Base-by-base conservation (phyloP, 2,113 vertebrate species). In the Xiphias gladius region DNA sequence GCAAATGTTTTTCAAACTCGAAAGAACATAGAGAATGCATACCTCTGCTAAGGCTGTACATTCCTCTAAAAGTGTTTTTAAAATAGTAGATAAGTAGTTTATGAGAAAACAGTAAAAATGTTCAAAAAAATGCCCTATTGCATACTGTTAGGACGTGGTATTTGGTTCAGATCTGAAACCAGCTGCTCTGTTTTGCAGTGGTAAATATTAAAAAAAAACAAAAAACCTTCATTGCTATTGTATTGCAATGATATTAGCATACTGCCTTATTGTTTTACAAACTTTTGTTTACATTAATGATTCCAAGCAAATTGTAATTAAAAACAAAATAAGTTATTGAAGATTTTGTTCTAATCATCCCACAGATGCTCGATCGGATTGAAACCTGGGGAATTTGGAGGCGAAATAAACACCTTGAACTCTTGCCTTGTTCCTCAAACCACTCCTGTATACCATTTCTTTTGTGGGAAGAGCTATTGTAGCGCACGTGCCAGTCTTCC, bases 1-100 rank as follows among this genome's bases (percentile, higher is more conserved):
- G 28, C 39, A 59, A 83, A 67, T 46, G 39, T 54, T 73, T 74
- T 79, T 65, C 8, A 69, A 48, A 30, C 16, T 39, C 8, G 20
- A 58, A 62, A 68, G 54, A 30, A 69, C 37, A 61, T 26, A 54
- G 46, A 61, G 32, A 65, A 54, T 16, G 10, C 35, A 52, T 5
- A 24, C 13, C 19, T 65, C 73, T 50, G 32, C 55, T 17, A 70
- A 46, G 17, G 48, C 48, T 54, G 61, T 16, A 13, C 13, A 54
- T 2, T 41, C 46, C 48, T 67, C 5, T 32, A 50, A 17, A 41
- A 62, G 57, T 58, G 55, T 58, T 58, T 58, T 58, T 24, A 24
- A 55, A 55, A 55, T 58, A 58, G 24, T 57, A 26, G 7, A 14
- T 9, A 12, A 20, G 22, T 54, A 65, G 16, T 74, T 62, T 41